Base-by-base conservation (phyloP, 1,140 invertebrate species). In the Drosophila baimaii region DNA sequence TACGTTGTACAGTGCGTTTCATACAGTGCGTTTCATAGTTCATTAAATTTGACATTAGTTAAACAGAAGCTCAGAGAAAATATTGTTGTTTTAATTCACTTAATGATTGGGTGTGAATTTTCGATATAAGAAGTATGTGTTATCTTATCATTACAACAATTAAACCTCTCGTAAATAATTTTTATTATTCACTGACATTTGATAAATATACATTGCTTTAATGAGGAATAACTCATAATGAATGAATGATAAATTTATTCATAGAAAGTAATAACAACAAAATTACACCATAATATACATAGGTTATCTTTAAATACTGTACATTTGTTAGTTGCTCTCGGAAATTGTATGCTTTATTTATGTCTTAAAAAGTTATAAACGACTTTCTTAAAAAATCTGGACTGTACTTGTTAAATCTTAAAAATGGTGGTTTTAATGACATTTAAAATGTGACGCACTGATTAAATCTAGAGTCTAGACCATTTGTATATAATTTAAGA, bases 101-200 rank as follows among this genome's bases (percentile, higher is more conserved):
- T 1, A 3, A n/a, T 5, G 6, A 7, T 17, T 29, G 5, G n/a
- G 12, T 51, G n/a, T 17, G 9, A 5, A 29, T 2, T 17, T 31
- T 19, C 0, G 1, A 51, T 33, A 33, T 7, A 33, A 33, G 4
- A 19, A 33, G 1, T n/a, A n/a, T n/a, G n/a, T 21, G 12, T 31
- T 31, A 51, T 51, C 47, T 31, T 31, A 51, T 51, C 17, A 33
- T 52, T 52, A 52, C 49, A 52, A 52, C 21, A 52, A 52, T 33
- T 52, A 21, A 19, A 31, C 49, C 27, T 31, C 27, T 31, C 27
- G 47, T 51, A 51, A 51, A 51, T 51, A 23, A 23, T 31, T 27
- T 51, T 51, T 31, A 19, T 51, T 51, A 15, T 31, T 31, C 49
- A 31, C 49, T 31, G 49, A 15, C 17, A 51, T 51, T 31, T 51